Conservation (phyloP, 64 coral and sea anemone species). For the Exaiptasia diaphana region DNA sequence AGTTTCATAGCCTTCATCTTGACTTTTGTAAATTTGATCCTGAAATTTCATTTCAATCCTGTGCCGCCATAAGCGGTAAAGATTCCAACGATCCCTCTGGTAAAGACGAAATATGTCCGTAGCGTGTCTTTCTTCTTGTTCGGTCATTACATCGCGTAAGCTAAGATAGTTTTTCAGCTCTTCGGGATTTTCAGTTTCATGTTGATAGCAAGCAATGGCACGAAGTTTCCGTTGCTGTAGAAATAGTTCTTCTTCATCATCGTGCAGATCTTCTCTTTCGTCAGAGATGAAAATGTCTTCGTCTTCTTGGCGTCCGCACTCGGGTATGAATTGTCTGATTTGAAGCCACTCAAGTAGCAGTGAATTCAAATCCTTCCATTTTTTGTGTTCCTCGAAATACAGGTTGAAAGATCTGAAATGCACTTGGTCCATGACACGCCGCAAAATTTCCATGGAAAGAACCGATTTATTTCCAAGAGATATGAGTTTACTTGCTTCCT, state of each 20-base stretch:
- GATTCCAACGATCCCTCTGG: conserved; percentile 14
- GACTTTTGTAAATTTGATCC: conserved; percentile 1
- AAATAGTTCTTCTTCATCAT: background rate
- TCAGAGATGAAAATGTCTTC: background rate
- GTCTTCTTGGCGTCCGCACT: background rate
- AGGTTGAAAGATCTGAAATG: background rate
- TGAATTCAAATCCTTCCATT: no score
- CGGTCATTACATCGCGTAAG: background rate
- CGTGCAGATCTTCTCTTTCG: background rate
- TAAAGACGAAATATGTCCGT: background rate
- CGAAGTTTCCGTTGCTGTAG: background rate
- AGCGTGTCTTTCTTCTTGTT: background rate
- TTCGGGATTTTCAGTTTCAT: background rate
- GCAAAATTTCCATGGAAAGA: background rate
- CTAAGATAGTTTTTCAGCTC: conserved; percentile 21
- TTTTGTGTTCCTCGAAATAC: background rate
- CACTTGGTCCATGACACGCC: background rate
- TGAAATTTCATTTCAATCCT: conserved; percentile 25
- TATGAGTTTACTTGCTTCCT: background rate
- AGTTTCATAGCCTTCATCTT: conserved; percentile 19
- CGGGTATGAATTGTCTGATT: background rate
- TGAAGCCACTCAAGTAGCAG: conserved; percentile 53
- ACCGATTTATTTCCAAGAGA: background rate
- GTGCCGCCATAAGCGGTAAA: conserved; percentile 61
- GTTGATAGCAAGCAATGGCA: background rate